These are phyloP conservation scores for Andrena bucephala DNA, from an alignment of 2,888 invertebrate genomes.

Conservation along the genomic window DNA sequence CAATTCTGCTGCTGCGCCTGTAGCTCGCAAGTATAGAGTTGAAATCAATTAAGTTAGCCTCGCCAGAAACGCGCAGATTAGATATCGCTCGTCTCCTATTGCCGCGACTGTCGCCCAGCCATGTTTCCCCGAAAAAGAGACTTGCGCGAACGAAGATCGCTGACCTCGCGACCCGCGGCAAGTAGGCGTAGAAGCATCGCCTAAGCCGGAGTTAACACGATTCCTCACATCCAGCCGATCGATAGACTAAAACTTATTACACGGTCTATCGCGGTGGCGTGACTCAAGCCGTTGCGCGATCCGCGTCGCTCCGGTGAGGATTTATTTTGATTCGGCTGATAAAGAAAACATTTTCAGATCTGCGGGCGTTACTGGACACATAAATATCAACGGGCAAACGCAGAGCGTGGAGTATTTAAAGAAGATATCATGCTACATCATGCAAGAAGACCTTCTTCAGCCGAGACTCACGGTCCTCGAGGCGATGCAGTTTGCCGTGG, in stretches of 20 bases:
- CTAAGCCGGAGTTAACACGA: conserved; percentile 12
- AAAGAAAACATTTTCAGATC: conserved; percentile 86
- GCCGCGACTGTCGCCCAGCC: not conserved
- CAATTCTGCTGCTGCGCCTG: not conserved
- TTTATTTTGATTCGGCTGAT: not conserved
- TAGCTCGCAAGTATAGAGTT: not conserved
- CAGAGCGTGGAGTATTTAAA: conserved; percentile 92
- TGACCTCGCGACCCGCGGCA: conserved; percentile 31
- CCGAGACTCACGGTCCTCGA: conserved; percentile 95
- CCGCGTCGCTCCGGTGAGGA: not conserved
- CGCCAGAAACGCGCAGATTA: too few species aligned
- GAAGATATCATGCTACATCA: conserved; percentile 97
- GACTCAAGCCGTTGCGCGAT: not conserved
- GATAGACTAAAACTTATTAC: conserved; percentile 20
- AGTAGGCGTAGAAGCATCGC: not conserved
- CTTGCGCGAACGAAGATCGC: conserved; percentile 11
- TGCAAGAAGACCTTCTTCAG: conserved; percentile 96
- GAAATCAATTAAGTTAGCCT: too few species aligned
- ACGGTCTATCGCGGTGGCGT: not conserved
- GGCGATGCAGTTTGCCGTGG: conserved; percentile 95
- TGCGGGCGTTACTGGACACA: conserved; percentile 89
- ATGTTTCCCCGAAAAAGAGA: conserved; percentile 3
- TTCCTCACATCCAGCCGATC: conserved; percentile 25
- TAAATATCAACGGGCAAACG: conserved; percentile 92
- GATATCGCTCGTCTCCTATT: too few species aligned